Base-by-base conservation (phyloP, 1,140 invertebrate species). In the Theocolax elegans region DNA sequence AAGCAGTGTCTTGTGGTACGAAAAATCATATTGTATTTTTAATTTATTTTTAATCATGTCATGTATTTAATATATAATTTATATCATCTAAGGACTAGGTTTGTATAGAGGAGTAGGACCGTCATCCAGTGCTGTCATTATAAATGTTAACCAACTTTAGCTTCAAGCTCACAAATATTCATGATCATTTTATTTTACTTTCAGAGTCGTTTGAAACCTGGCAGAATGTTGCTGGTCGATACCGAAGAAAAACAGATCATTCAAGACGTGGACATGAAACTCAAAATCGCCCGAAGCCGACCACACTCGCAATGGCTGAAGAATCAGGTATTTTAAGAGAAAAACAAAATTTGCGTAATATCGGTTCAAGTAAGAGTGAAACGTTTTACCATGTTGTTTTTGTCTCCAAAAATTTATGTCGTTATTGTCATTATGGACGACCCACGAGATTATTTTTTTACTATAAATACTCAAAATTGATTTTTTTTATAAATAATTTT, bases 151-250 rank as follows among this genome's bases (percentile, higher is more conserved):
- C 69, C 72, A 71, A 54, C 66, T 67, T 60, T 46, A 44, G 63
- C 75, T 46, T 54, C 76, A 44, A 75, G 19, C 31, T 2, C 46
- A 53, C 64, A 49, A 74, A 76, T 64, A 75, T 76, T 73, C 54
- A 72, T 60, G 63, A 62, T 25, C 10, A 31, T 62, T 81, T 80
- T 75, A 75, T 79, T 82, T 84, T 83, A 83, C 82, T 87, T 89
- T 40, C 86, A 95, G 93, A 97, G 97, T 81, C 94, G 98, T 68
- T 89, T 99, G 79, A 97, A 98, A 85, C 98, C 98, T 2, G 98
- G 98, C 2, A 90, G 97, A 74, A 99, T 99, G 97, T 88, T 99
- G 78, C 86, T 99, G 67, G 96, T 99, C 67, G 98, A 99, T 83
- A 99, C 97, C 0, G 86, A 92, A 75, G 91, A 94, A 77, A 93